Percentiles rank a stretch among this genome's conserved stretches.
Conservation (phyloP, 2,113 vertebrate species). For the Paradoxurus hermaphroditus region DNA sequence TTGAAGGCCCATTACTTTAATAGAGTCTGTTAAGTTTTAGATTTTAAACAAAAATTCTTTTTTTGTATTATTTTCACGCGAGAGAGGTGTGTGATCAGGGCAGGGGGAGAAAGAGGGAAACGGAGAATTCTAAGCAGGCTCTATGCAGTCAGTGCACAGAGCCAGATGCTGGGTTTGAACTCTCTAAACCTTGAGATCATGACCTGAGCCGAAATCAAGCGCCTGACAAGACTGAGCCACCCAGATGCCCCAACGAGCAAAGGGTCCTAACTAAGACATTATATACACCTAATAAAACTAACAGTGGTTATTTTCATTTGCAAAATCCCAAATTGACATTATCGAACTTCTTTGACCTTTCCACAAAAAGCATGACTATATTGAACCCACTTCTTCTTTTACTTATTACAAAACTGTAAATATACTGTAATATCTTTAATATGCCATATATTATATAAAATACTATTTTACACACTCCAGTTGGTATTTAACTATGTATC, state of each 20-base stretch:
- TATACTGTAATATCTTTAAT: neutral
- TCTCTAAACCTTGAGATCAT: no score
- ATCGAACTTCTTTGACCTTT: neutral
- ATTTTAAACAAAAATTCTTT: neutral
- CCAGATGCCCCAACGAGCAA: neutral
- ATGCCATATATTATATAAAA: neutral
- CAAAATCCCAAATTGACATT: neutral
- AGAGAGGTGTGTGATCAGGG: no score
- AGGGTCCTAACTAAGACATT: neutral
- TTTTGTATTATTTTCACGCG: no score
- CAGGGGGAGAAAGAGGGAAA: no score
- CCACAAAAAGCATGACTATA: neutral
- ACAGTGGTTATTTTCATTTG: neutral
- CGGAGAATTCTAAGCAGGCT: no score
- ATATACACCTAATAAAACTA: neutral
- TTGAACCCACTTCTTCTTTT: neutral
- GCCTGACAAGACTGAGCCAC: no score
- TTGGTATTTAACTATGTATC: neutral
- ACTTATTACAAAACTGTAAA: neutral
- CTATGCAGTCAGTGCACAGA: no score
- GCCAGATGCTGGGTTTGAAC: no score
- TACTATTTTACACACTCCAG: neutral
- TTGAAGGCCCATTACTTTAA: neutral
- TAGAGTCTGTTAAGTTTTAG: neutral
- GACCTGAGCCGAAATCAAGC: no score